Base-by-base conservation (phyloP, 30 jellyfish, hydroid and myxozoan genomes). In the Pelagia noctiluca region DNA sequence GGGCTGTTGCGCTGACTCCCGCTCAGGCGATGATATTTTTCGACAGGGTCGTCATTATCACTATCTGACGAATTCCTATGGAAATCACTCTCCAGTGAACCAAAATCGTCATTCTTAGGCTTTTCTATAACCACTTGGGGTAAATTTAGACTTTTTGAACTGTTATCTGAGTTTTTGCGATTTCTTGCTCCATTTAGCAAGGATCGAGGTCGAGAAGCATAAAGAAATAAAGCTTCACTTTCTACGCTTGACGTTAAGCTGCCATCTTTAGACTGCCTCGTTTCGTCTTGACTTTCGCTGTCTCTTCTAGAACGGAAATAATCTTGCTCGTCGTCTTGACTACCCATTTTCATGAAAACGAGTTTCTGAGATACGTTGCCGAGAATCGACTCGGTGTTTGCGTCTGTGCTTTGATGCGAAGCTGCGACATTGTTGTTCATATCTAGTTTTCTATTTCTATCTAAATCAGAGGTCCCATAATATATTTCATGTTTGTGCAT, bases 151-250 rank as follows among this genome's bases (percentile, higher is more conserved):
- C 30, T 50, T 26, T 75, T 63, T 24, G 81, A 19, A 1, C 61
- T 22, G 63, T 49, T 63, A 24, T 68, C 96, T 16, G 86, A 75
- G 33, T 23, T 35, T 35, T 36, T 63, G 22, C 89, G 70, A 10
- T 63, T 32, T 49, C 65, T 63, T 24, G 89, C 30, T 3, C 34
- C 16, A 60, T 52, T 57, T 8, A 10, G 30, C 33, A 91, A 65
- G 1, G 96, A 85, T 10, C 91, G 88, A 10, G 98, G 98, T 35
- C 91, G 71, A 35, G 98, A 91, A 2, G 98, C 79, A 48, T 82
- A 91, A 11, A 80, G 81, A 85, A 78, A 85, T 30, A 91, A 72
- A 29, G 84, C 80, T 11, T 91, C 98, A 42, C 96, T 91, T 50
- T 71, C 90, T 36, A 75, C 66, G 71, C 97, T 91, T 2, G 90